Base-by-base conservation (phyloP, 2,797 vertebrate genomes). In the Chelonia mydas region DNA sequence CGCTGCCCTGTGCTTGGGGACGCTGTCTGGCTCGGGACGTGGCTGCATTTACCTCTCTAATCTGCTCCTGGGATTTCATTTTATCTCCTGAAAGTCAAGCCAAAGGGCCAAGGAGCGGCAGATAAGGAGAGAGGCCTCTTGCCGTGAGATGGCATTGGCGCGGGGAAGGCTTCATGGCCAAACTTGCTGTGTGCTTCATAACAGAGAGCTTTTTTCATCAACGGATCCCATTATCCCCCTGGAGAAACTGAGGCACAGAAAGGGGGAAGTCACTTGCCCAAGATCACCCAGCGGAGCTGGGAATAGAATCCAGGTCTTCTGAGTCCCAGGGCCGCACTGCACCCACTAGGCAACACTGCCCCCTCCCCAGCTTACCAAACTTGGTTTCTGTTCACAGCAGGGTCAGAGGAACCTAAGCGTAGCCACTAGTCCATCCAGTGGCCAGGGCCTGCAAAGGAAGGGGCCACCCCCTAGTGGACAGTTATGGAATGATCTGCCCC, bases 11-110 rank as follows among this genome's bases (percentile, higher is more conserved):
- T 0, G 5, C 77, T 45, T 37, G 28, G 25, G 3, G 11, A 51
- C 33, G 68, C 45, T 9, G 0, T 23, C 83, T 68, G 80, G 82
- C 84, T 31, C 1, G 57, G 49, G 81, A 21, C 0, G 0, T 0
- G 3, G 13, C 21, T 9, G 12, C 8, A 92, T 94, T 96, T 84
- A 90, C 78, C 1, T 0, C 21, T 33, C 27, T 0, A 0, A 45
- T 33, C 33, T 79, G 90, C 91, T 85, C 25, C 80, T 3, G 5
- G 12, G 50, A 15, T 19, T 10, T 9, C 16, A 31, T 31, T 19
- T 68, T 3, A 0, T 47, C 61, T 68, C 72, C 78, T 2, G 0
- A 80, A 5, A 33, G 49, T 80, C 78, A 37, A 23, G 57, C 17
- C 55, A 15, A 37, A 37, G 65, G 65, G 65, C 41, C 65, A 68